These are phyloP conservation scores for Parauchenoglanis ngamensis DNA, from an alignment of 2,797 vertebrate genomes.

Conservation along the genomic window DNA sequence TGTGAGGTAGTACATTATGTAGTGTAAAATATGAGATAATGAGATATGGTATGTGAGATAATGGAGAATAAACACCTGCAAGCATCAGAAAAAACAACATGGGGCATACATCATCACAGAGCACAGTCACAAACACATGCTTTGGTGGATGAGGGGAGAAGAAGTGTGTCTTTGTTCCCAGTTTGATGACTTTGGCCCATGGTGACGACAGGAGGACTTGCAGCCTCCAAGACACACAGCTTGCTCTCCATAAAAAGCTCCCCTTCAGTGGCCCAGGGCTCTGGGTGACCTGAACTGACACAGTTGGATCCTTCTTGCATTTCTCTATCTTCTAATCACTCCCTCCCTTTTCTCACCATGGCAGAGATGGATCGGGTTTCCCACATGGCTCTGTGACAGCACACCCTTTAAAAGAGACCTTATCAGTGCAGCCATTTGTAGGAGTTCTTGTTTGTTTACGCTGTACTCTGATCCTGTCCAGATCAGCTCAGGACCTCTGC, in stretches of 20 bases:
- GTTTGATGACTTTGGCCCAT: slow-evolving; percentile 57
- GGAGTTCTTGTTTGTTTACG: slow-evolving; percentile 50
- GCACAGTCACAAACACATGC: slow-evolving; percentile 17
- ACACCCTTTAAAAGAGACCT: slow-evolving; percentile 30
- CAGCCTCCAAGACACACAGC: slow-evolving; percentile 56
- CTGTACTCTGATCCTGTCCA: slow-evolving; percentile 41
- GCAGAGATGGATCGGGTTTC: slow-evolving; percentile 41
- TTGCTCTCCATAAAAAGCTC: slow-evolving; percentile 42
- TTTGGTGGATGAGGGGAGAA: slow-evolving; percentile 27
- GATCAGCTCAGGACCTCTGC: slow-evolving; percentile 36
- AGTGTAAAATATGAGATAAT: not conserved
- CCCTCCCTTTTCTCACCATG: slow-evolving; percentile 14
- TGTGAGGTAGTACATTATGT: not conserved
- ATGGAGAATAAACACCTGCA: not conserved
- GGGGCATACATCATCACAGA: slow-evolving; percentile 3
- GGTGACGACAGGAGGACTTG: slow-evolving; percentile 30
- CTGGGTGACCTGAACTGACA: slow-evolving; percentile 31
- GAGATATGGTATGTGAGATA: not conserved
- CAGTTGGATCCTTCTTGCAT: slow-evolving; percentile 36
- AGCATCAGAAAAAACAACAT: slow-evolving; percentile 15
- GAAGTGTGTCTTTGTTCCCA: slow-evolving; percentile 53
- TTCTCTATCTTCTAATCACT: slow-evolving; percentile 21
- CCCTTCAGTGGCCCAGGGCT: slow-evolving; percentile 33
- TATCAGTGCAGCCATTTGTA: slow-evolving; percentile 47
- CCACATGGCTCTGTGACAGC: slow-evolving; percentile 24